These are phyloP conservation scores for Invenusta paracnida DNA, from an alignment of 2,888 invertebrate genomes.

Conservation along the genomic window DNA sequence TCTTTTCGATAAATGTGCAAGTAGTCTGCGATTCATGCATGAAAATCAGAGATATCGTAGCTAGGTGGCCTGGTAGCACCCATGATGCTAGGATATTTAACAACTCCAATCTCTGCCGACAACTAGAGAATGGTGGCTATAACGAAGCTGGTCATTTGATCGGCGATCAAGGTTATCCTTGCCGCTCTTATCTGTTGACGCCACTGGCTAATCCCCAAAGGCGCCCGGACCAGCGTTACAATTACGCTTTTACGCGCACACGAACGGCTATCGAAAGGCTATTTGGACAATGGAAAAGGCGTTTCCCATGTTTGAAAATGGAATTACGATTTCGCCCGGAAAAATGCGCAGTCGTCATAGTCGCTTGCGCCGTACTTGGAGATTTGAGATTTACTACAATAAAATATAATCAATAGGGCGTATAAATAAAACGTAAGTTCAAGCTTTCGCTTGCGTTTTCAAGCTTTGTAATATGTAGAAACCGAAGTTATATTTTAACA, in stretches of 20 bases:
- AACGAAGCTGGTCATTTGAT: background rate
- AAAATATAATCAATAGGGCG: no score
- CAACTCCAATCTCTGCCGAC: background rate
- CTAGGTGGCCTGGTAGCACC: background rate
- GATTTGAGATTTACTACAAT: no score
- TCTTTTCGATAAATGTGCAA: background rate
- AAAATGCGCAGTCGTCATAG: background rate
- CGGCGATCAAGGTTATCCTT: background rate
- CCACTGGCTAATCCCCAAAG: background rate
- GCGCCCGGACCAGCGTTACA: no score
- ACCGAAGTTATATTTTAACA: no score
- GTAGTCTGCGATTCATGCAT: background rate
- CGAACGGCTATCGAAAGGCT: no score
- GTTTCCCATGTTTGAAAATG: no score
- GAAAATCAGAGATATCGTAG: background rate
- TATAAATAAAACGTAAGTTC: no score
- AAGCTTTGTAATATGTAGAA: no score
- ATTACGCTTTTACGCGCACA: no score
- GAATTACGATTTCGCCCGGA: background rate
- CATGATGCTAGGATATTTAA: background rate
- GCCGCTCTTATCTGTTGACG: background rate
- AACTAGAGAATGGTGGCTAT: background rate
- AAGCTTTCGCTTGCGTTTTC: no score
- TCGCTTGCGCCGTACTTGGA: no score
- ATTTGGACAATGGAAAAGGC: no score